Base-by-base conservation (phyloP, 2,888 invertebrate genomes). In the Ephialtes manifestator region DNA sequence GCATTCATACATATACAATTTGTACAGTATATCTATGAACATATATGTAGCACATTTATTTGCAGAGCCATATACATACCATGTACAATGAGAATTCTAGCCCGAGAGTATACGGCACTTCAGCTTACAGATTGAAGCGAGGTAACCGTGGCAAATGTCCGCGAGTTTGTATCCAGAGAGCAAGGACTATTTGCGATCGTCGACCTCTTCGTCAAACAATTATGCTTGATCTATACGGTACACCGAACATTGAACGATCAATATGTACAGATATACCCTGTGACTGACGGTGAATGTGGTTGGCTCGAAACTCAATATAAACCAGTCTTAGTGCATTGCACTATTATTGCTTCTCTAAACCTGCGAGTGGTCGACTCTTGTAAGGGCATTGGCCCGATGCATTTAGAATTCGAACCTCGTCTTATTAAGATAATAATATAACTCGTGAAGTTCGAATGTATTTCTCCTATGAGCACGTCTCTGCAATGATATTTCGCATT, bases 161-260 rank as follows among this genome's bases (percentile, higher is more conserved):
- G 58, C 74, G 48, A 81, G 53, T 81, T 74, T 81, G 68, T 60
- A 81, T 55, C 60, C 68, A 48, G n/a, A 75, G 55, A 75, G 81
- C 58, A 70, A 68, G 51, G 58, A 35, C 75, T 68, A 70, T 81
- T 81, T 81, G 75, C 81, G 58, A 75, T 81, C 75, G 68, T 70
- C 75, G 81, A 68, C 81, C 81, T 81, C 81, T 81, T 81, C 67
- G 81, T 74, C 81, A 81, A 81, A 81, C 58, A 81, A 81, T 81
- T 74, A 74, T 74, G 55, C 81, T 58, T 68, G 74, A 68, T 74
- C 67, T 58, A 74, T 35, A 65, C 79, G 39, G 55, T 53, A 46
- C 35, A 74, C 58, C 58, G 15, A 65, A 63, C 20, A 67, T 48
- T 53, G 60, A 46, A 63, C 28, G 31, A 72, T 72, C 20, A 65